A percentile compares a stretch with the other conserved stretches of the same genome.
Evolutionary conservation across 53 echinoderm and acorn worm genomes (phyloP).

Genomic region (Apostichopus leukothele): DNA sequence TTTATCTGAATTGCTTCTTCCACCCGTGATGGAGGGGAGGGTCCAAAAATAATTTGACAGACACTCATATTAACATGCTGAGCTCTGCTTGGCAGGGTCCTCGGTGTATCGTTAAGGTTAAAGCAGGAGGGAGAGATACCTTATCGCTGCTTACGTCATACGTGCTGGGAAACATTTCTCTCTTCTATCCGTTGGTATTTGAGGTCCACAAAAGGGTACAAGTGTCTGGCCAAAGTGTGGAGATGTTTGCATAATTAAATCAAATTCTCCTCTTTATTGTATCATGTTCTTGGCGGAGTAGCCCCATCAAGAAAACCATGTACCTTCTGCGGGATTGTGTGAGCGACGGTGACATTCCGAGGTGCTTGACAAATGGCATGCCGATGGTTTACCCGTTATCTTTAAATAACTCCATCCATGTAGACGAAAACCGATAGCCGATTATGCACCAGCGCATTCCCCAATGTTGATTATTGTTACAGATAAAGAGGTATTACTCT

Average conservation of each 20-base stretch:
- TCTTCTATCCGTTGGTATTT: constrained; percentile 33
- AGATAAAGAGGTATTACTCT: neutral
- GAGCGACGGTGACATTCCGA: neutral
- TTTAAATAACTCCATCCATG: neutral
- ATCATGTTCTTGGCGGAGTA: neutral
- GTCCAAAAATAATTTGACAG: constrained; percentile 15
- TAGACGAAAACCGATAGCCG: neutral
- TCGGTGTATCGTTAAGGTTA: constrained; percentile 32
- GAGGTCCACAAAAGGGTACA: constrained; percentile 27
- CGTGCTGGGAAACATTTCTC: constrained; percentile 46
- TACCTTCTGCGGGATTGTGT: neutral
- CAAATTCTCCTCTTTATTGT: constrained; percentile 29
- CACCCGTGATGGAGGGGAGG: neutral
- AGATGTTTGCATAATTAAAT: constrained; percentile 43
- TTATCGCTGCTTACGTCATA: constrained; percentile 45
- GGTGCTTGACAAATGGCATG: neutral
- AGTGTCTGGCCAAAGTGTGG: neutral
- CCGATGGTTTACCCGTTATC: neutral
- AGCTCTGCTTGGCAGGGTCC: constrained; percentile 38
- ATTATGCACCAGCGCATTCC: neutral
- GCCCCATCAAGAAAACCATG: neutral
- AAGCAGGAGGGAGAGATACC: constrained; percentile 35
- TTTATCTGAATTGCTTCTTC: neutral
- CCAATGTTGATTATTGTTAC: neutral
- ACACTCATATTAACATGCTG: constrained; percentile 28